Conservation (phyloP, 2,888 invertebrate genomes). For the Ypsolopha scabrella region DNA sequence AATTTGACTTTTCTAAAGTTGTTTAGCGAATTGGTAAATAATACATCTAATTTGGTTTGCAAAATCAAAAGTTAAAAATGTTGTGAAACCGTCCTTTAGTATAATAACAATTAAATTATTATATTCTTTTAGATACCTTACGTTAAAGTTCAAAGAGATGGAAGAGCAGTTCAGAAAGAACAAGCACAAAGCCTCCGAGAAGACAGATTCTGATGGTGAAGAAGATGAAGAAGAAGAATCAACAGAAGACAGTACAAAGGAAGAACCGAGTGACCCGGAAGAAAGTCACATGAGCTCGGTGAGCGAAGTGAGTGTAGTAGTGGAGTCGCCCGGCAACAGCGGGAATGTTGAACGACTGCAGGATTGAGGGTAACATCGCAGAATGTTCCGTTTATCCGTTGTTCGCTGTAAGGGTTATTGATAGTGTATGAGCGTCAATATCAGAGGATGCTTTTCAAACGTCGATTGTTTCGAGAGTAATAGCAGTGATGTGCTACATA, state of each 20-base stretch:
- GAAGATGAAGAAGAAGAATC: conserved; percentile 14
- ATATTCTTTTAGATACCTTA: conserved; percentile 74
- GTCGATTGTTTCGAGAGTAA: no score
- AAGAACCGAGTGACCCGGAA: conserved; percentile 10
- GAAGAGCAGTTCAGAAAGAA: conserved; percentile 84
- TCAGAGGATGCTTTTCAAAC: no score
- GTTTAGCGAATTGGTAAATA: no score
- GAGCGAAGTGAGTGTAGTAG: conserved; percentile 42
- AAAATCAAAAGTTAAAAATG: no score
- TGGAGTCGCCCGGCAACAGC: conserved; percentile 46
- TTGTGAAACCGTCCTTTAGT: no score
- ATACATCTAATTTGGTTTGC: no score
- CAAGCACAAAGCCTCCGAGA: conserved; percentile 56
- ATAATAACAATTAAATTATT: no score
- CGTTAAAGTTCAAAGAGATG: conserved; percentile 88
- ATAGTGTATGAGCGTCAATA: no score
- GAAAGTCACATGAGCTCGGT: conserved; percentile 21
- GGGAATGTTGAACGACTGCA: conserved; percentile 53
- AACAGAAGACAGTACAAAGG: conserved; percentile 15
- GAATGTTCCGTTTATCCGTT: background rate
- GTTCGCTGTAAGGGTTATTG: background rate
- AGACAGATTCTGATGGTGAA: conserved; percentile 28
- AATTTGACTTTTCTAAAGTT: no score
- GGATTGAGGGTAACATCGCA: conserved; percentile 17
- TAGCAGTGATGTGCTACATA: no score